Percentiles rank a stretch among this genome's conserved stretches.
phyloP scores from a whole-genome alignment of 2,113 vertebrate species.

The Pachyramphus minor region DNA sequence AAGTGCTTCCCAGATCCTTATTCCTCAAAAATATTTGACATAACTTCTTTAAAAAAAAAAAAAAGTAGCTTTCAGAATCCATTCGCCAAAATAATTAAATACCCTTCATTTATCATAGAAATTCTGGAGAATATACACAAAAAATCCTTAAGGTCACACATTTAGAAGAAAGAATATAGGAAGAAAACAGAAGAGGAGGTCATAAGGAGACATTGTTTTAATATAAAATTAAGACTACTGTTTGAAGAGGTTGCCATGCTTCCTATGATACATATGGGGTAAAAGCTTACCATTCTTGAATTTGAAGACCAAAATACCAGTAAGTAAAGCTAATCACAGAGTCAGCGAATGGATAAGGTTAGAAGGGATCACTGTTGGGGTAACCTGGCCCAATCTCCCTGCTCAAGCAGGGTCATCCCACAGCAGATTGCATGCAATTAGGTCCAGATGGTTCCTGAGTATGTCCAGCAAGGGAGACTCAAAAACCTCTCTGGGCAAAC shows the following conservation, averaged over 20 bases:
- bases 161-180: too few relatives aligned
- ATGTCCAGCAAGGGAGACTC: neutral
- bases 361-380: neutral
- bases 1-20: neutral
- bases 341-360: neutral
- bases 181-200: neutral
- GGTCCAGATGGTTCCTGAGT: neutral
- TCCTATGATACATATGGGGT: neutral
- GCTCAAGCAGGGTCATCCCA: rapidly evolving
- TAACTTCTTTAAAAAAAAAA: neutral
- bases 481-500: neutral
- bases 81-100: neutral
- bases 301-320: neutral
- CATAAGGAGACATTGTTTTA: neutral
- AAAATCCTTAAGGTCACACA: neutral
- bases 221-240: neutral
- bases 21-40: neutral
- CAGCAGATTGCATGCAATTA: neutral
- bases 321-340: neutral
- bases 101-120: neutral
- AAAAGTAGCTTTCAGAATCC: neutral
- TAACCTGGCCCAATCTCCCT: neutral
- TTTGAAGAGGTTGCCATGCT: neutral
- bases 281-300: neutral
- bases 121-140: neutral